Conservation (phyloP, 1,140 invertebrate genomes). For the Macrotrachela quadricornifera region DNA sequence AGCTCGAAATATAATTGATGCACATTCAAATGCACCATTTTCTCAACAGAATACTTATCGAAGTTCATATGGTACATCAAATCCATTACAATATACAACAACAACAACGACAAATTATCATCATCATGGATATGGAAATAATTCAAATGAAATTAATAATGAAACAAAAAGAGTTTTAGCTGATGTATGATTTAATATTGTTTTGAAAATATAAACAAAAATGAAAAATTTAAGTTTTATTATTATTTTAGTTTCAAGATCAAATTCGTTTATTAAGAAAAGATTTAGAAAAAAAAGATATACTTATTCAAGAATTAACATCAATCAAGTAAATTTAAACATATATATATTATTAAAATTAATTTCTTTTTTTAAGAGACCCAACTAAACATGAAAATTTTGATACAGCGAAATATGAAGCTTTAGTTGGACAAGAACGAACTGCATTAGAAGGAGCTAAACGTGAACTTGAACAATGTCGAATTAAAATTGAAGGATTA, state of each 20-base stretch:
- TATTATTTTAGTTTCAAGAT: slow-evolving; percentile 19
- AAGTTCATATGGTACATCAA: too few species aligned
- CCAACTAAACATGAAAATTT: neutral
- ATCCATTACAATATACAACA: too few species aligned
- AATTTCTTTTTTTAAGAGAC: neutral
- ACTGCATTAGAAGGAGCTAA: neutral
- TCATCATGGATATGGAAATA: too few species aligned
- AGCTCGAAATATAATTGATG: too few species aligned
- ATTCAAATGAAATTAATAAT: too few species aligned
- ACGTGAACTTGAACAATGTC: neutral
- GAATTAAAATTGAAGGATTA: neutral
- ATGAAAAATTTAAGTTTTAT: too few species aligned
- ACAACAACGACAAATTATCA: too few species aligned
- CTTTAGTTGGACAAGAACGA: neutral
- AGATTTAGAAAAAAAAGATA: slow-evolving; percentile 25
- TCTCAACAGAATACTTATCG: too few species aligned
- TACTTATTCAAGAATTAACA: slow-evolving; percentile 20
- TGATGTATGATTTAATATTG: too few species aligned
- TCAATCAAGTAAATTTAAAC: slow-evolving; percentile 11
- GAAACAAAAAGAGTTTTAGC: too few species aligned
- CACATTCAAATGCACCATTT: too few species aligned
- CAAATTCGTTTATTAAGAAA: slow-evolving; percentile 20
- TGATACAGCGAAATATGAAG: neutral
- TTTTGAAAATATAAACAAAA: too few species aligned
- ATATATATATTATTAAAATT: neutral